Percentiles rank a stretch among this genome's conserved stretches.
Conservation (phyloP, 2,113 vertebrate species). For the Neomonachus schauinslandi region DNA sequence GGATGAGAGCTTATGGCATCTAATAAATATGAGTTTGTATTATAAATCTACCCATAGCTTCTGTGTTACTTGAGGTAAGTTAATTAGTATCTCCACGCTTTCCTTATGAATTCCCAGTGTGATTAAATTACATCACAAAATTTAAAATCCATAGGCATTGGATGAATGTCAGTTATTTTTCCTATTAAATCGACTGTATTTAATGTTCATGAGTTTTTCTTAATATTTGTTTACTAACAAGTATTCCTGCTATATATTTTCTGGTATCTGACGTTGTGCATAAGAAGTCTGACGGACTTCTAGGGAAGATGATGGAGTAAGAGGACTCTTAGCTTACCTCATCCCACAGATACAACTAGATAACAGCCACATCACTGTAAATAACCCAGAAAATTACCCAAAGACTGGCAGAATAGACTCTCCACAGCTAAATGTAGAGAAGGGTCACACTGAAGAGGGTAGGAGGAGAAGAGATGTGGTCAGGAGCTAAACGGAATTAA, state of each 20-base stretch:
- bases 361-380: not conserved
- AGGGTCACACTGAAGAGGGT: not conserved
- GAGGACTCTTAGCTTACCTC: not conserved
- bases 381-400: not conserved
- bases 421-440: not conserved
- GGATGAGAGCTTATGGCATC: not conserved
- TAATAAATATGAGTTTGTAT: not conserved
- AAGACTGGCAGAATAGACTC: not conserved
- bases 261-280: not conserved
- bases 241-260: not conserved
- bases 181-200: not conserved
- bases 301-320: not conserved
- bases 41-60: not conserved
- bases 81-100: not conserved
- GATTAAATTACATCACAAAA: not conserved
- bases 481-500: not conserved
- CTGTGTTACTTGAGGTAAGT: not conserved
- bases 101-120: not conserved
- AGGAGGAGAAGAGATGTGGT: not conserved
- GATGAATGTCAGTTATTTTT: slow-evolving; percentile 1
- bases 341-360: not conserved
- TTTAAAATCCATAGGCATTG: not conserved
- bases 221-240: not conserved
- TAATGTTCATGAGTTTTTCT: not conserved
- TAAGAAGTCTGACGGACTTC: not conserved